Conservation (phyloP, 2,888 invertebrate species). For the Globia sparganii region DNA sequence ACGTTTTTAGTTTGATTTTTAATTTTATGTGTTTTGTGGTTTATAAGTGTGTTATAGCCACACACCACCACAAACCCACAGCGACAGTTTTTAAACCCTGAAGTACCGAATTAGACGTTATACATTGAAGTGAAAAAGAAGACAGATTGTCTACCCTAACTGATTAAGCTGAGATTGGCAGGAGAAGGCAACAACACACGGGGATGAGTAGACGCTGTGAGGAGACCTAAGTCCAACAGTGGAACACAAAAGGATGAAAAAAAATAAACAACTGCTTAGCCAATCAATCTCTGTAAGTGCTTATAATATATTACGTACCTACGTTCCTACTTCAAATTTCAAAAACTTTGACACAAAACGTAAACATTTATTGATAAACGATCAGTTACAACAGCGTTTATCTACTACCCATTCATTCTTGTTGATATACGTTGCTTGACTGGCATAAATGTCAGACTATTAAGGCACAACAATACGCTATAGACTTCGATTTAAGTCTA, state of each 20-base stretch:
- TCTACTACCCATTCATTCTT: slow-evolving; percentile 8
- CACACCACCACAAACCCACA: too few relatives aligned
- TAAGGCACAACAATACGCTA: slow-evolving; percentile 7
- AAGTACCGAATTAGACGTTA: background rate
- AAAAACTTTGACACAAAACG: background rate
- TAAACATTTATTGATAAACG: background rate
- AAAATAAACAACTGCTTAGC: background rate
- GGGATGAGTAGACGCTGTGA: too few relatives aligned
- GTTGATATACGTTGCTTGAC: slow-evolving; percentile 15
- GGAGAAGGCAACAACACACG: too few relatives aligned
- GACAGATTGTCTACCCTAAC: background rate
- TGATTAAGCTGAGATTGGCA: too few relatives aligned
- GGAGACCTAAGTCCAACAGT: too few relatives aligned
- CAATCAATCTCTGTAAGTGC: background rate
- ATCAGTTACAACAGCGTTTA: background rate
- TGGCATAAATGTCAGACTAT: slow-evolving; percentile 18
- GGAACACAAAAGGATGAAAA: too few relatives aligned
- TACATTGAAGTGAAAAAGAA: background rate
- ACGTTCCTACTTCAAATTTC: background rate
- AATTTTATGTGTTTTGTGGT: too few relatives aligned
- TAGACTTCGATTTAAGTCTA: slow-evolving; percentile 16
- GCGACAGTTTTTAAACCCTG: background rate
- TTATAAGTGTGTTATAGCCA: background rate
- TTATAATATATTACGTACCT: background rate
- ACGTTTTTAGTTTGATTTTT: background rate